phyloP scores from a whole-genome alignment of 2,113 vertebrate species.

The Hippocampus mohnikei region DNA sequence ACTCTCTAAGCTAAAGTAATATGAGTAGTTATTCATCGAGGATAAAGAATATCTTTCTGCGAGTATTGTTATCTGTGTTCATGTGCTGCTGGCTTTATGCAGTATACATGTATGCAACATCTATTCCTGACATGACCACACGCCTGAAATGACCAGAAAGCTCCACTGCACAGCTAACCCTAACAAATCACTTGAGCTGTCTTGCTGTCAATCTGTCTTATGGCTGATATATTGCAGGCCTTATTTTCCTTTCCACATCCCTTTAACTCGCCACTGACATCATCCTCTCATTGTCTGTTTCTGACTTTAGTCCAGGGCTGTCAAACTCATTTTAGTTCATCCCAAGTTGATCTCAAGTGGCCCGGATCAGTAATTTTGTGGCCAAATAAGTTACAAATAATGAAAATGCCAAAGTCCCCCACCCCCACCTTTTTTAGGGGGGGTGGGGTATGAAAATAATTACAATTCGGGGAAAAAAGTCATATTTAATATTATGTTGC shows the following conservation, averaged over 20 bases:
- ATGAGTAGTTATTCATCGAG: not conserved
- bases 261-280: constrained; percentile 11
- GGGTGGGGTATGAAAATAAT: too few relatives aligned
- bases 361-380: too few relatives aligned
- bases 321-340: too few relatives aligned
- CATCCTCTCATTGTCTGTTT: not conserved
- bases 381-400: too few relatives aligned
- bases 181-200: constrained; percentile 46
- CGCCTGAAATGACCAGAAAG: constrained; percentile 28
- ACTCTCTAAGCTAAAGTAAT: not conserved
- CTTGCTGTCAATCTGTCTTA: constrained; percentile 16
- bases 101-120: too few relatives aligned
- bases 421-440: too few relatives aligned
- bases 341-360: too few relatives aligned
- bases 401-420: too few relatives aligned
- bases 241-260: constrained; percentile 27
- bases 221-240: constrained; percentile 22
- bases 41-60: not conserved
- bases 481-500: too few relatives aligned
- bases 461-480: too few relatives aligned
- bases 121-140: constrained; percentile 8
- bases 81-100: not conserved
- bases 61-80: not conserved
- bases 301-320: not conserved
- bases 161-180: constrained; percentile 24